Conservation (phyloP, 2,797 vertebrate species). For the Nyctibius grandis region DNA sequence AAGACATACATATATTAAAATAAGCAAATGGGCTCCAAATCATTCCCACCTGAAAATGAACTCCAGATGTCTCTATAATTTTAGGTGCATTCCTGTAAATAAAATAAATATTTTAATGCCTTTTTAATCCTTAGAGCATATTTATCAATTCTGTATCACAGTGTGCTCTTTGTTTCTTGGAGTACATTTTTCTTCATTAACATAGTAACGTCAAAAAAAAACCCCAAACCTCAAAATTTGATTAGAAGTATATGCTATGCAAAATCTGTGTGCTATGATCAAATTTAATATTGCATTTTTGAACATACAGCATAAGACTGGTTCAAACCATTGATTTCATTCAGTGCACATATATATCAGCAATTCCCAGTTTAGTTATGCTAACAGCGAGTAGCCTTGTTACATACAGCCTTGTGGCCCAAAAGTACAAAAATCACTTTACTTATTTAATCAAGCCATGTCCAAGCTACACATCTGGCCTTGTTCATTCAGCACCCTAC, state of each 20-base stretch:
- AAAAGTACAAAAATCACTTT: neutral
- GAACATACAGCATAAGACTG: neutral
- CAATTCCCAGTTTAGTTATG: neutral
- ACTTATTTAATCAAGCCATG: neutral
- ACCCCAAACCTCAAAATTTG: neutral
- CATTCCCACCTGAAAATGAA: conserved; percentile 93
- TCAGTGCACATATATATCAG: accelerated
- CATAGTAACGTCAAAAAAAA: neutral
- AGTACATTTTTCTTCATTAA: neutral
- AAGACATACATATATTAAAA: neutral
- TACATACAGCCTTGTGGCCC: neutral
- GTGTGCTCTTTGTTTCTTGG: neutral
- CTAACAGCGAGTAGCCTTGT: neutral
- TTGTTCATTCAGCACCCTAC: neutral
- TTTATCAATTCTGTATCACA: neutral
- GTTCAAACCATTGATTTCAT: neutral
- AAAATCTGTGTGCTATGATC: neutral
- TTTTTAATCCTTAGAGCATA: neutral
- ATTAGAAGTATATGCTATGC: neutral
- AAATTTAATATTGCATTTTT: neutral
- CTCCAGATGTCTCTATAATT: conserved; percentile 94
- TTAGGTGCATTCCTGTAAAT: conserved; percentile 84
- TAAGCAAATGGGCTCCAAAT: neutral
- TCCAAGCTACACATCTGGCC: neutral
- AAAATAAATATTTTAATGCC: conserved; percentile 6